These are phyloP conservation scores for Trachymyrmex septentrionalis DNA, from an alignment of 1,140 invertebrate species.

Conservation along the genomic window DNA sequence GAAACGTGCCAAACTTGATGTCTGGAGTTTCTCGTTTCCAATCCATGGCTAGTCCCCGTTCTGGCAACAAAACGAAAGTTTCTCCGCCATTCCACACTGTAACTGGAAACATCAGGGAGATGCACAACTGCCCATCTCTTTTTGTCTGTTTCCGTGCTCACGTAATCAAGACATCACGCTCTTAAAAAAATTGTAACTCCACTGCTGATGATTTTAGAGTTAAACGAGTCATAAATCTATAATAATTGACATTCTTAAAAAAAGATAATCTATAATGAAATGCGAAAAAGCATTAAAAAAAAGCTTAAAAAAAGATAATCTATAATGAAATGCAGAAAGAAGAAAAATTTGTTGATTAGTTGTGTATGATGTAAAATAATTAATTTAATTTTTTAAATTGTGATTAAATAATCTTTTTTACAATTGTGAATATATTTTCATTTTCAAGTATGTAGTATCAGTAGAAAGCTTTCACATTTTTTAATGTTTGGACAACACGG, in stretches of 20 bases:
- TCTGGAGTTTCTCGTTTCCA: constrained; percentile 74
- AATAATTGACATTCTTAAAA: background rate
- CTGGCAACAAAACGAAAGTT: constrained; percentile 71
- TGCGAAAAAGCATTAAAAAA: no score
- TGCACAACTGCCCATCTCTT: constrained; percentile 58
- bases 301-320: background rate
- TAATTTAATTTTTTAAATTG: background rate
- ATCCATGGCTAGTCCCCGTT: constrained; percentile 71
- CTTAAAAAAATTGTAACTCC: constrained; percentile 12
- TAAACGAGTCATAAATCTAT: background rate
- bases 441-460: background rate
- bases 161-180: constrained; percentile 26
- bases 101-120: constrained; percentile 72
- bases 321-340: background rate
- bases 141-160: constrained; percentile 2
- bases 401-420: background rate
- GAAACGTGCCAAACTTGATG: constrained; percentile 64
- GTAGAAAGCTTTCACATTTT: background rate
- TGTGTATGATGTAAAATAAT: background rate
- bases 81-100: constrained; percentile 27
- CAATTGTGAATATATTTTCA: background rate
- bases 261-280: background rate
- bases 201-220: constrained; percentile 16
- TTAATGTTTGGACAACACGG: background rate
- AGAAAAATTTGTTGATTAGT: background rate